Evolutionary conservation across 2,113 vertebrate genomes (phyloP).

Genomic region (Anolis sagrei): DNA sequence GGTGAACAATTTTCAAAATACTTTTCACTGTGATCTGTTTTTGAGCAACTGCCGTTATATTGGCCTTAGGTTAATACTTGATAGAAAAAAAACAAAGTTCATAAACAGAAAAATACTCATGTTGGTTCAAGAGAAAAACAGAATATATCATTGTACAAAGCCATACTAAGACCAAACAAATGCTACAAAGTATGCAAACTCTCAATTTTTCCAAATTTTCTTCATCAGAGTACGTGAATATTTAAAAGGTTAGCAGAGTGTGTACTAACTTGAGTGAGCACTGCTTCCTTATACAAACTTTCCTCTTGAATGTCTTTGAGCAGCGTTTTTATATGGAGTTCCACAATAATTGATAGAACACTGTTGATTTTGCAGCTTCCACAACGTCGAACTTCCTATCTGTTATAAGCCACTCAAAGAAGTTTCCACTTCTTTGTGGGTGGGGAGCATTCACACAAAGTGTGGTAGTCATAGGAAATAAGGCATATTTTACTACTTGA

Average conservation of each 20-base stretch:
- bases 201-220: background rate
- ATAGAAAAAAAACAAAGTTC: background rate
- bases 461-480: background rate
- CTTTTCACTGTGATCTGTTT: slow-evolving; percentile 42
- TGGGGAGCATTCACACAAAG: background rate
- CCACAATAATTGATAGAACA: background rate
- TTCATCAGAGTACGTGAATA: background rate
- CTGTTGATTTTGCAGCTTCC: background rate
- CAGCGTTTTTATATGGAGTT: background rate
- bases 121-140: too few relatives aligned
- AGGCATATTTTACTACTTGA: background rate
- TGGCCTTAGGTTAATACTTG: background rate
- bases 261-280: background rate
- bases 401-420: background rate
- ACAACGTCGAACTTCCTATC: background rate
- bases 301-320: slow-evolving; percentile 16
- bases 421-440: background rate
- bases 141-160: background rate
- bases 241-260: background rate
- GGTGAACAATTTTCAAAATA: background rate
- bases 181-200: background rate
- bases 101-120: too few relatives aligned
- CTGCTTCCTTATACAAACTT: background rate
- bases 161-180: background rate
- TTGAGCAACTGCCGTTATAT: slow-evolving; percentile 48